phyloP scores from a whole-genome alignment of 2,113 vertebrate species.

The Albula glossodonta region DNA sequence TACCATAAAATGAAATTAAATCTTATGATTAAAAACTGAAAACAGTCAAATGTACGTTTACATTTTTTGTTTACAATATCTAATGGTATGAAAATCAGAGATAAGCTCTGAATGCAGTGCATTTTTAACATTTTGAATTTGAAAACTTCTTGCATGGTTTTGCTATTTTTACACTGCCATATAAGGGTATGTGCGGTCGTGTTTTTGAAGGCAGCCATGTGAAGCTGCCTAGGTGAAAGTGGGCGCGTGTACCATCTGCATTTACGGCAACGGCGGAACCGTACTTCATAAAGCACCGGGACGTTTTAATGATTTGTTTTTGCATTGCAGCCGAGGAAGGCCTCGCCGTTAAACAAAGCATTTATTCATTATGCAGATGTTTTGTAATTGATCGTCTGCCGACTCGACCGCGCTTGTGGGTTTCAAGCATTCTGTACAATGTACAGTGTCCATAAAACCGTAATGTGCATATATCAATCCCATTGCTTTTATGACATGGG shows the following conservation, averaged over 20 bases:
- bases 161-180: neutral
- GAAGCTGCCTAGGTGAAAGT: neutral
- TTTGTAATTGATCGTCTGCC: neutral
- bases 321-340: neutral
- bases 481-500: neutral
- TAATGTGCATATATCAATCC: neutral
- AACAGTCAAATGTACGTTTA: neutral
- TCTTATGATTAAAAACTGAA: neutral
- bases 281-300: neutral
- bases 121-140: no score
- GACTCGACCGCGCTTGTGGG: neutral
- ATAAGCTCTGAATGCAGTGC: neutral
- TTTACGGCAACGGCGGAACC: neutral
- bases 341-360: neutral
- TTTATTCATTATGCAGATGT: neutral
- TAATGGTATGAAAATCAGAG: neutral
- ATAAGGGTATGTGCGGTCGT: neutral
- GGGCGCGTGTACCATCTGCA: neutral
- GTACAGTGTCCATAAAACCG: neutral
- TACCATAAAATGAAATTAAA: neutral
- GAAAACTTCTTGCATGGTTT: no score
- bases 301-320: slow-evolving; percentile 1
- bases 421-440: neutral
- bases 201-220: neutral
- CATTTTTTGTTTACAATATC: neutral